Base-by-base conservation (phyloP, 2,797 vertebrate species). In the Molothrus aeneus region DNA sequence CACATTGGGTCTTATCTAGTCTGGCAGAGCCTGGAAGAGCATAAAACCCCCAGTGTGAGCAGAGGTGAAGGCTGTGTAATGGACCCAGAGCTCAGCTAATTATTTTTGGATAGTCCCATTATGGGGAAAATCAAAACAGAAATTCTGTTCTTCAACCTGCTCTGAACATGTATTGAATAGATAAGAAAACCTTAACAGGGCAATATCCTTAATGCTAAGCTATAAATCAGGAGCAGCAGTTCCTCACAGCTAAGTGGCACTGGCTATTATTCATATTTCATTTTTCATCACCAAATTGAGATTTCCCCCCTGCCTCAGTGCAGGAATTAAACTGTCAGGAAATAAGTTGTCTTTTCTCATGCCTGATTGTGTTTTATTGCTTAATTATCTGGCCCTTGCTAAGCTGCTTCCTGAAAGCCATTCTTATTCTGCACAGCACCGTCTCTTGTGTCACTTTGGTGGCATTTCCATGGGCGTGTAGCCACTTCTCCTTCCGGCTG, bases 301-400 rank as follows among this genome's bases (percentile, higher is more conserved):
- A 93, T 74, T 54, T 6, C 28, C 42, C 43, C 60, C 25, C 34
- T 7, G 17, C 40, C 78, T 60, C 5, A 0, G 73, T 57, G 34
- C 77, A 94, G 89, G 91, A 95, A 94, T 96, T 91, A 95, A 94
- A 87, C 66, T 92, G 87, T 86, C 94, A 93, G 86, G 90, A 96
- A 93, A 89, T 90, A 95, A 95, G 90, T 87, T 94, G 88, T 80
- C 94, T 93, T 95, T 94, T 87, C 81, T 93, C 88, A 92, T 0
- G 79, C 75, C 79, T 84, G 77, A 84, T 92, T 77, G 86, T 92
- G 84, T 93, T 97, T 89, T 96, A 95, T 93, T 96, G 82, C 93
- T 95, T 96, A 86, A 96, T 94, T 94, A 97, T 89, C 91, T n/a
- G 56, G 61, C 65, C 88, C 81, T 91, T 60, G 84, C 80, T 0